Conservation (phyloP, 2,888 invertebrate genomes). For the Agriopis marginaria region DNA sequence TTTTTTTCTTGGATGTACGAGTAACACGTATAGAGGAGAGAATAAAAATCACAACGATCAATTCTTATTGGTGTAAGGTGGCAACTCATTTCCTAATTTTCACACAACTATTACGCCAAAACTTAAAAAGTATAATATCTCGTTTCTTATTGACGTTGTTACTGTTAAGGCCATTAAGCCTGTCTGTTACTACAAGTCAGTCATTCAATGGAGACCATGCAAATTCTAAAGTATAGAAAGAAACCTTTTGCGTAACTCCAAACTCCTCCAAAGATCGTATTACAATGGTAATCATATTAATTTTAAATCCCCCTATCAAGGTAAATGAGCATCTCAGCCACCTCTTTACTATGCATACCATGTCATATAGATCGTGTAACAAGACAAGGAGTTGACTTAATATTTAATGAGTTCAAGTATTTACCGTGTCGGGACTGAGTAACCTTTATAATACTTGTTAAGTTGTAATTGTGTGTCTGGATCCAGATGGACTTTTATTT, state of each 20-base stretch:
- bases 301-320: not conserved
- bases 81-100: too few relatives aligned
- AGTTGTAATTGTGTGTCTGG: not conserved
- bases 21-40: too few relatives aligned
- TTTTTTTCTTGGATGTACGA: too few relatives aligned
- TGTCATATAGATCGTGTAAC: not conserved
- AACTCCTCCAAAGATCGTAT: not conserved
- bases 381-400: not conserved
- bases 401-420: slow-evolving; percentile 6
- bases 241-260: not conserved
- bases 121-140: too few relatives aligned
- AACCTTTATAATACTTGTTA: slow-evolving; percentile 10
- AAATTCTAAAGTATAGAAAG: not conserved
- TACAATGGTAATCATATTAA: not conserved
- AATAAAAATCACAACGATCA: too few relatives aligned
- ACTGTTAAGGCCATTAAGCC: too few relatives aligned
- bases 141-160: too few relatives aligned
- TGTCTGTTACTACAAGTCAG: too few relatives aligned
- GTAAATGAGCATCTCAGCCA: not conserved
- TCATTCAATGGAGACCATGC: too few relatives aligned
- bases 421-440: not conserved
- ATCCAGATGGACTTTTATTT: slow-evolving; percentile 21
- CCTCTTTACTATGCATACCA: not conserved
- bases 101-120: too few relatives aligned
- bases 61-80: too few relatives aligned